Conservation (phyloP, 2,888 invertebrate species). For the Hylaea fasciaria region DNA sequence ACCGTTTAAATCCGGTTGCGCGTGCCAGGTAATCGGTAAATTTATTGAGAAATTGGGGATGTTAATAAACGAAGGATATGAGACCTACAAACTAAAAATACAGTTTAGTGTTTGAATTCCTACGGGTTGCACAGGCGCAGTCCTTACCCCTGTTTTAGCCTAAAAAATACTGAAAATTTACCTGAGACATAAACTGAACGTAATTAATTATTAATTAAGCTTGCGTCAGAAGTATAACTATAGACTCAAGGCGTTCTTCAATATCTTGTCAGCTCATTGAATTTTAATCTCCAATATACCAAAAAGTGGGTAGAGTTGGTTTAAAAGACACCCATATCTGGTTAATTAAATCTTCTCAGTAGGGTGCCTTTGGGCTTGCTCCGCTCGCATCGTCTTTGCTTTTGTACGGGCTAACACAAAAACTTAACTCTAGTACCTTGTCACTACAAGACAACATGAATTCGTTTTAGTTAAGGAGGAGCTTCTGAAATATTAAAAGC, state of each 20-base stretch:
- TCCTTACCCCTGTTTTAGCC: too few species aligned
- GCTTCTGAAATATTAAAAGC: neutral
- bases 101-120: too few species aligned
- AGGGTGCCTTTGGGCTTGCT: slow-evolving; percentile 72
- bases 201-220: slow-evolving; percentile 51
- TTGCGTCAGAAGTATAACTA: slow-evolving; percentile 54
- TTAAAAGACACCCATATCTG: slow-evolving; percentile 83
- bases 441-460: slow-evolving; percentile 7
- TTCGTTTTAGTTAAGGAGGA: neutral
- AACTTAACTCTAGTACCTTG: slow-evolving; percentile 17
- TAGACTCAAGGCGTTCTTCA: slow-evolving; percentile 62
- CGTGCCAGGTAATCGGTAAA: slow-evolving; percentile 54
- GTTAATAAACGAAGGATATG: too few species aligned
- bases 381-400: slow-evolving; percentile 63
- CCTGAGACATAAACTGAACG: slow-evolving; percentile 13
- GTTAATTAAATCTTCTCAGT: slow-evolving; percentile 83
- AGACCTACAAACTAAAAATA: too few species aligned
- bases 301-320: slow-evolving; percentile 79
- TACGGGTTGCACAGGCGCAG: too few species aligned
- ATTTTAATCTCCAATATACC: slow-evolving; percentile 79
- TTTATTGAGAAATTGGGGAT: slow-evolving; percentile 42
- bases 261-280: slow-evolving; percentile 75
- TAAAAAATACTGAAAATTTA: slow-evolving; percentile 29
- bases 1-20: slow-evolving; percentile 63
- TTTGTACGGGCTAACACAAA: slow-evolving; percentile 20